Evolutionary conservation across 2,113 vertebrate species (phyloP).

Genomic region (Aspiorhynchus laticeps): DNA sequence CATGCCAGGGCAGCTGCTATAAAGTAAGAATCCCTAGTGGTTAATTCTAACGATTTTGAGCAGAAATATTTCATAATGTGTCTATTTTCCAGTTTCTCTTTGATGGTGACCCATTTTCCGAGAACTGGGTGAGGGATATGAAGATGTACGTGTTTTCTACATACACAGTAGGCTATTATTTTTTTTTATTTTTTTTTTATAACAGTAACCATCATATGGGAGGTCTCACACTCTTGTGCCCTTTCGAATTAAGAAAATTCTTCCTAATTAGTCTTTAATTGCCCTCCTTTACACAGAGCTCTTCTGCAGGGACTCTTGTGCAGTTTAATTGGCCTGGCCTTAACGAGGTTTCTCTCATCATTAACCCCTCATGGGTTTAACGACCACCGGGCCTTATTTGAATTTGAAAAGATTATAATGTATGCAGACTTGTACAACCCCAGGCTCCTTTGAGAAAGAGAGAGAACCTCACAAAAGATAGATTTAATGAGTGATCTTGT

Average conservation of each 20-base stretch:
- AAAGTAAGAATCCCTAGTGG: not conserved
- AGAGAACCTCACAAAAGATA: not conserved
- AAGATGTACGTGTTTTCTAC: not conserved
- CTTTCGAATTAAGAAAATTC: slow-evolving; percentile 28
- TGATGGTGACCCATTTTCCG: slow-evolving; percentile 6
- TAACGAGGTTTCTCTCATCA: slow-evolving; percentile 4
- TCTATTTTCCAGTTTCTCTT: slow-evolving; percentile 2
- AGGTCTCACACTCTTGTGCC: not conserved
- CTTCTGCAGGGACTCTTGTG: not conserved
- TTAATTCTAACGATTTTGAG: not conserved
- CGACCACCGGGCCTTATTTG: not conserved
- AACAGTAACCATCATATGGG: not conserved
- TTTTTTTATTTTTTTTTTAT: not conserved
- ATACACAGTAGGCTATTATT: not conserved
- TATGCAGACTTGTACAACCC: slow-evolving; percentile 11
- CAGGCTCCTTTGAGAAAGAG: not conserved
- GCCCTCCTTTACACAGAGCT: not conserved
- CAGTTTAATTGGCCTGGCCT: slow-evolving; percentile 19
- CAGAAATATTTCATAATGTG: slow-evolving; percentile 4
- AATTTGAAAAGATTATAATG: slow-evolving; percentile 20
- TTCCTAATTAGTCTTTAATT: slow-evolving; percentile 30
- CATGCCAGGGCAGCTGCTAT: not conserved
- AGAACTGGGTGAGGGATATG: not conserved
- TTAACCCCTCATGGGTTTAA: slow-evolving; percentile 19
- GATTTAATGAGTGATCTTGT: not conserved